These are phyloP conservation scores for Buceros bicornis DNA, from an alignment of 2,797 vertebrate species.

Conservation along the genomic window DNA sequence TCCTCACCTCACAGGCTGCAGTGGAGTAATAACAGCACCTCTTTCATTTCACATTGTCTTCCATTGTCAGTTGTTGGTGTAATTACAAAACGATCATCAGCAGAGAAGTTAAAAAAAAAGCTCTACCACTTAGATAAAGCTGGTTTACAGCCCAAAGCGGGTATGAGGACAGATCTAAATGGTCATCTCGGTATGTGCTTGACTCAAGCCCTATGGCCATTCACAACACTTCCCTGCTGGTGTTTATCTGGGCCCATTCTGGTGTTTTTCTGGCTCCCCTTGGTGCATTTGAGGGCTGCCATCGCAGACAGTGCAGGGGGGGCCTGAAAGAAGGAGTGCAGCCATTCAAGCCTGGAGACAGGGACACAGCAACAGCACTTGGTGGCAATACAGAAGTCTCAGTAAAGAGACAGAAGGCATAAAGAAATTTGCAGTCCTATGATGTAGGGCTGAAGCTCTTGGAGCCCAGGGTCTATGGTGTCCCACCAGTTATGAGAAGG, in stretches of 20 bases:
- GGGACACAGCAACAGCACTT: neutral
- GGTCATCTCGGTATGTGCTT: neutral
- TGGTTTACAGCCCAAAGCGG: neutral
- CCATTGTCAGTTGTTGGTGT: neutral
- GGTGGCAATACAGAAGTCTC: neutral
- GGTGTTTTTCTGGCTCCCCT: neutral
- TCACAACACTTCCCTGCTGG: neutral
- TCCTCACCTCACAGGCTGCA: neutral
- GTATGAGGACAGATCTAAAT: neutral
- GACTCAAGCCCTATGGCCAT: neutral
- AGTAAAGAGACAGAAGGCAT: neutral
- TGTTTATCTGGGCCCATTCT: neutral
- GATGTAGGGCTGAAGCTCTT: neutral
- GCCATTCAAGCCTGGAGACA: neutral
- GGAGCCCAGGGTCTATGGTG: neutral
- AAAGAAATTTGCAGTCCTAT: neutral
- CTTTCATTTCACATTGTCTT: neutral
- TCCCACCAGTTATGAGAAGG: neutral
- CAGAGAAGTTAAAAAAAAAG: neutral
- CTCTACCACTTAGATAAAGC: neutral
- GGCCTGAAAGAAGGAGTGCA: neutral
- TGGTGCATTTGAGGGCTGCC: neutral
- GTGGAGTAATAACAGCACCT: neutral
- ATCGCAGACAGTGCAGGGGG: neutral
- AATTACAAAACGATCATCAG: neutral